Evolutionary conservation across 2,888 invertebrate species (phyloP), one percentile per base, ranked within the genome.

Genomic region (Macrostomum cliftonense): DNA sequence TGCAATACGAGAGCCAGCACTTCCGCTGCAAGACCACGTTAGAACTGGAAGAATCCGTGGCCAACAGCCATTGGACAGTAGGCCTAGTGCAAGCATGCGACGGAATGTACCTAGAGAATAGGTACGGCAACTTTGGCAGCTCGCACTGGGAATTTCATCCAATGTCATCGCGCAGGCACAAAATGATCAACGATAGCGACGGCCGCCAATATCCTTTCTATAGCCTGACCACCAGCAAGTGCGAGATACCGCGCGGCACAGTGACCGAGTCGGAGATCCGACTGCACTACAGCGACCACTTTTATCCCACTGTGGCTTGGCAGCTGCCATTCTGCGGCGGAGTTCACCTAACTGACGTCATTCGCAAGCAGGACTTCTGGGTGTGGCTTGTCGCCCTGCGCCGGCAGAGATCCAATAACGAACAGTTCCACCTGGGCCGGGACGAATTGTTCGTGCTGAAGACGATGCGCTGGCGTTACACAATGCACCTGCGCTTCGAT

Each of bases 251-350:
- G 17, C 37, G 51, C 21, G 50, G 50, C 12, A 21, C 39, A 16
- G 39, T 50, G 12, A 17, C 49, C 7, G 50, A 50, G 12, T 21
- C 39, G 12, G 19, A 20, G 17, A 49, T 50, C 4, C 38, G 20
- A 7, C 42, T 50, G 17, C 50, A 50, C 14, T 50, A 51, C 36
- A 49, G 50, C 16, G 50, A 50, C 50, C 50, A 50, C 42, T 50
- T 50, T 17, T 50, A 50, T 49, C 50, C 50, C 21, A 50, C 50
- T 14, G 50, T 50, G 5, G 50, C 50, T 39, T 50, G 50, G 50
- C 39, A 50, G 36, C 50, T 49, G 19, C 49, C 49, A 12, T 49
- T 47, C 37, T 49, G 37, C 36, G 43, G 38, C n/a, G 38, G 38
- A 4, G 47, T 48, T 5, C 36, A 28, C 14, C 47, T 49, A 19